Conservation (phyloP, 2,113 vertebrate species). For the Antidorcas marsupialis region DNA sequence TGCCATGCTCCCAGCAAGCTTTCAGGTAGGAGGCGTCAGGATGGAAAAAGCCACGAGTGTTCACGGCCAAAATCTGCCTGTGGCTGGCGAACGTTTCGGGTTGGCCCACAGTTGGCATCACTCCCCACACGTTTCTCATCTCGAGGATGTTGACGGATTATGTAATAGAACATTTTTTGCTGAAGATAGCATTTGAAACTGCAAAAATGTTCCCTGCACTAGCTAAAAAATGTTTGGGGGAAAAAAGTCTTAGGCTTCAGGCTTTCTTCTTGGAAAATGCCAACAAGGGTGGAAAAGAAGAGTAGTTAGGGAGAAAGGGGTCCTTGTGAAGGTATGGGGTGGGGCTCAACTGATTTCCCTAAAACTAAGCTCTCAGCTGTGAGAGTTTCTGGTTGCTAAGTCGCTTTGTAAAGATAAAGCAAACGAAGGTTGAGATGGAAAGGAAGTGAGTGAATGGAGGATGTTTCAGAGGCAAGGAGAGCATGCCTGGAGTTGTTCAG, state of each 20-base stretch:
- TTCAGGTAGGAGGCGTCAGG: neutral
- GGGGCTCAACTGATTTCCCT: neutral
- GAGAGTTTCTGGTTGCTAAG: neutral
- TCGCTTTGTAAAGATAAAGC: neutral
- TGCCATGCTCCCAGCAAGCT: neutral
- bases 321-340: neutral
- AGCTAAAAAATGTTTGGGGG: neutral
- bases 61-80: neutral
- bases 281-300: neutral
- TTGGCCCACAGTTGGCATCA: neutral
- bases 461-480: neutral
- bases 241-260: neutral
- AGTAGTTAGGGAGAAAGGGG: neutral
- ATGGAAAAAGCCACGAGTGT: neutral
- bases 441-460: neutral
- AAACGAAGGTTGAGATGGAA: neutral
- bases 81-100: neutral
- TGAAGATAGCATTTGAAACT: conserved; percentile 54
- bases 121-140: neutral
- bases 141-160: conserved; percentile 26
- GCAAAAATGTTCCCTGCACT: conserved; percentile 16
- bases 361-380: neutral
- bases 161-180: conserved; percentile 28
- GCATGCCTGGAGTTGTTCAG: neutral
- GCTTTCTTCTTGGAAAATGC: neutral